Percentiles rank a stretch among this genome's conserved stretches.
Evolutionary conservation across 1,140 invertebrate genomes (phyloP).

Genomic region (Hylaeus anthracinus): DNA sequence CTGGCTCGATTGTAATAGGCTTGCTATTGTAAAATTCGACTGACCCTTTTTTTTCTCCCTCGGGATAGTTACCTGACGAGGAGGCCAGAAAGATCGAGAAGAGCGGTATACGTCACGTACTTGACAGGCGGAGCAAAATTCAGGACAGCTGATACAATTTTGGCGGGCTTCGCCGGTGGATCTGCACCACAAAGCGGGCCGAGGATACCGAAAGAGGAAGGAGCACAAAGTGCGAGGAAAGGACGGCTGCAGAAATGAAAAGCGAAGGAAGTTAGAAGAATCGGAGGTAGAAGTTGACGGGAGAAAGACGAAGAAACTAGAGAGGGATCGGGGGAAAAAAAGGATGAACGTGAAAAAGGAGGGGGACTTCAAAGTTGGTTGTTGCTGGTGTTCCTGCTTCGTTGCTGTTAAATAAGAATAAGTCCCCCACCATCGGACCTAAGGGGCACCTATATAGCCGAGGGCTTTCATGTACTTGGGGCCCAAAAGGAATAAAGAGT

Average conservation of each 20-base stretch:
- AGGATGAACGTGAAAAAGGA: constrained; percentile 52
- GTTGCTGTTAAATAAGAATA: constrained; percentile 79
- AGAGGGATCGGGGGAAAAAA: constrained; percentile 18
- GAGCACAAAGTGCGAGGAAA: constrained; percentile 16
- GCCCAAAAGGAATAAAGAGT: constrained; percentile 79
- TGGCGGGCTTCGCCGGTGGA: constrained; percentile 70
- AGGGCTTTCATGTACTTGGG: constrained; percentile 64
- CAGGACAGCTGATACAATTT: constrained; percentile 80
- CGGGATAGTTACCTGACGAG: constrained; percentile 53
- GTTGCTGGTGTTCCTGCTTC: constrained; percentile 64
- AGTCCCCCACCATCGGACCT: constrained; percentile 63
- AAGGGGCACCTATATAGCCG: constrained; percentile 65
- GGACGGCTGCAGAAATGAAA: constrained; percentile 19
- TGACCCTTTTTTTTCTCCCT: constrained; percentile 37
- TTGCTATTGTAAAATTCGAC: constrained; percentile 30
- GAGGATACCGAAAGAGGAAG: constrained; percentile 29
- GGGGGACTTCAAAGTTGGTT: constrained; percentile 50
- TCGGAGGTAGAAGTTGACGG: constrained; percentile 7
- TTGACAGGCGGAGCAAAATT: constrained; percentile 64
- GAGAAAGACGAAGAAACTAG: constrained; percentile 30
- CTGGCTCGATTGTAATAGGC: constrained; percentile 59
- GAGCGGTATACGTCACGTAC: constrained; percentile 42
- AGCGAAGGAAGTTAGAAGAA: constrained; percentile 25
- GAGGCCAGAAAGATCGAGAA: constrained; percentile 54
- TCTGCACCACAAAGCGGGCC: constrained; percentile 45